Base-by-base conservation (phyloP, 2,888 invertebrate genomes). In the Leptinotarsa juncta region DNA sequence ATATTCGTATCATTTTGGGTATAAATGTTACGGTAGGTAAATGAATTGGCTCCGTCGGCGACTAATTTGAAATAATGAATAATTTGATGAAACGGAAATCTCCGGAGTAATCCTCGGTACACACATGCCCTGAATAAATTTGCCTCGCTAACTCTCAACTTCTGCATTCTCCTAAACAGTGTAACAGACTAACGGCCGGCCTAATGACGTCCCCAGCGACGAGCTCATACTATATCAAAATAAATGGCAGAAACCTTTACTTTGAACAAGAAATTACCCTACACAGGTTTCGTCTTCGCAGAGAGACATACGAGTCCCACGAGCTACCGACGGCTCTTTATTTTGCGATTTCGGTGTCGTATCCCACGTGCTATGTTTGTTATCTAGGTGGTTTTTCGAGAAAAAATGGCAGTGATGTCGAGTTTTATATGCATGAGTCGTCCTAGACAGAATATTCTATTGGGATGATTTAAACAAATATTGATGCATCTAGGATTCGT, bases 161-260 rank as follows among this genome's bases (percentile, higher is more conserved):
- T 62, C 62, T n/a, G 32, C 20, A 62, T 62, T n/a, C 62, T 16
- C n/a, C 62, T 62, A 62, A 62, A 62, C 62, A 62, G 7, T 42
- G n/a, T 62, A 42, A 42, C 62, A 62, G 62, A 62, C 32, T 62
- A 62, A 62, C 26, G 62, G 62, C 42, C 62, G 42, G 32, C 16
- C 62, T 62, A 62, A 62, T 62, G 62, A 62, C 42, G 32, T 42
- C 62, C 42, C 62, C 12, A 42, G 62, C 16, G 62, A 62, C 62
- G 1, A n/a, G 62, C 42, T 42, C 62, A 12, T 62, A 62, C 12
- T 62, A 62, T 26, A 62, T 62, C 62, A 62, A 62, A 62, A 62
- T 62, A 62, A 62, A 62, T 62, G 62, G 62, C 62, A 62, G 62
- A 62, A 62, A 18, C 62, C 62, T 62, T 62, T 62, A 62, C 62